Evolutionary conservation across 2,797 vertebrate genomes (phyloP), one percentile per base, ranked within the genome.

Genomic region (Eremophila alpestris): DNA sequence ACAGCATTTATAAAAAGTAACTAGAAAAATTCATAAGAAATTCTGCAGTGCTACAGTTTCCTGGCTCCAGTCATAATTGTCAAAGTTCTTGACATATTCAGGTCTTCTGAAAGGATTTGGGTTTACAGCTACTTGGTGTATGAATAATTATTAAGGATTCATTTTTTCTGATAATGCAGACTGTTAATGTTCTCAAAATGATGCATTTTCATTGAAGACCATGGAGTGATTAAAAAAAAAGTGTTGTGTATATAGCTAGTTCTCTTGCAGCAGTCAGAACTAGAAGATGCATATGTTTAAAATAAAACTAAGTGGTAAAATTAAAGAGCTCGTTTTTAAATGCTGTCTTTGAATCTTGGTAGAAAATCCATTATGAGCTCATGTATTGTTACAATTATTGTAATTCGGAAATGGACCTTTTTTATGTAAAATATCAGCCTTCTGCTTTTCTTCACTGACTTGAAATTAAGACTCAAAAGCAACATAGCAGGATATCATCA

Each of bases 21-120:
- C 98, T 98, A 98, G 98, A 99, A 98, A 99, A 99, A 99, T 99
- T 98, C 98, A 98, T 98, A 98, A 98, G 98, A 98, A 98, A 98
- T 98, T 99, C 98, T 98, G 98, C 97, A 95, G 97, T 98, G 98
- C 98, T 98, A 98, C 98, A 98, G 98, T 99, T 99, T 99, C 98
- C 98, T 98, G 98, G 98, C 99, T 99, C 98, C 98, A 99, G 98
- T 99, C 98, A 99, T 99, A 99, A 99, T 99, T 99, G 99, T 99
- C 99, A 99, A 98, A 99, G 97, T 98, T 99, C 98, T 98, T 99
- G 99, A 99, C 99, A 99, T 98, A 98, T 98, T 97, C 94, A 97
- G 96, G 97, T 98, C 97, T 98, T 98, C 96, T 97, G 95, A 97
- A 97, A 96, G 98, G 96, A 98, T 97, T 97, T 97, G 93, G 95